Percentiles rank a stretch among this genome's conserved stretches.
Evolutionary conservation across 2,797 vertebrate genomes (phyloP).

Genomic region (Rachycentron canadum): DNA sequence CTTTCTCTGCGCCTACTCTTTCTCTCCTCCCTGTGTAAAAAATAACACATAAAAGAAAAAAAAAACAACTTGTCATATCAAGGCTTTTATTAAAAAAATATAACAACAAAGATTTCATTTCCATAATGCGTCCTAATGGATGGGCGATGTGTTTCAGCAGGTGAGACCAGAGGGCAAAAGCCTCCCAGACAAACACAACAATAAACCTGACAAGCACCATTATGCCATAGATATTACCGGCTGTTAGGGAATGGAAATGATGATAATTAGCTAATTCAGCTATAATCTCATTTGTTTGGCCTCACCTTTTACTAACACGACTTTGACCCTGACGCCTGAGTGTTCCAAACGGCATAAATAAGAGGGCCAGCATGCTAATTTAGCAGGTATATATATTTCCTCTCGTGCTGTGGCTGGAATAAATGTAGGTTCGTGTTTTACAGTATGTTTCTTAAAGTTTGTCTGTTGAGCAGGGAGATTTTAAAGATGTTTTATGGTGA

Average conservation of each 20-base stretch:
- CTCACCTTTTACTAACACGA: constrained; percentile 75
- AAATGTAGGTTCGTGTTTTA: constrained; percentile 27
- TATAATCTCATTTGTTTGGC: constrained; percentile 87
- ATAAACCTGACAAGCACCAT: constrained; percentile 86
- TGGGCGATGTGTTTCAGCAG: constrained; percentile 81
- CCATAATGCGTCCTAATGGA: constrained; percentile 87
- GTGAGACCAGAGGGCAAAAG: constrained; percentile 82
- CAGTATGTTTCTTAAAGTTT: constrained; percentile 33
- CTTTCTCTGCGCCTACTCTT: constrained; percentile 55
- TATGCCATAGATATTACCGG: constrained; percentile 82
- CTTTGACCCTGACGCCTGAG: constrained; percentile 78
- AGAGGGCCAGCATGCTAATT: constrained; percentile 71
- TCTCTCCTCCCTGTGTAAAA: constrained; percentile 38
- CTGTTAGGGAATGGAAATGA: constrained; percentile 83
- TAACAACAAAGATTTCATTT: constrained; percentile 82
- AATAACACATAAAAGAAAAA: constrained; percentile 17
- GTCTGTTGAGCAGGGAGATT: constrained; percentile 5
- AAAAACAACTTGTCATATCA: constrained; percentile 68
- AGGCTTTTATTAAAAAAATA: constrained; percentile 68
- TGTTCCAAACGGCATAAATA: constrained; percentile 76
- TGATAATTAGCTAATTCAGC: constrained; percentile 88
- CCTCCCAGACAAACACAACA: constrained; percentile 85
- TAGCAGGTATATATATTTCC: constrained; percentile 43
- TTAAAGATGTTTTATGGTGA: constrained; percentile 2
- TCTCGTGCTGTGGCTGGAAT: constrained; percentile 22